Evolutionary conservation across 2,888 invertebrate species (phyloP), one percentile per base, ranked within the genome.

Genomic region (Ditula angustiorana): DNA sequence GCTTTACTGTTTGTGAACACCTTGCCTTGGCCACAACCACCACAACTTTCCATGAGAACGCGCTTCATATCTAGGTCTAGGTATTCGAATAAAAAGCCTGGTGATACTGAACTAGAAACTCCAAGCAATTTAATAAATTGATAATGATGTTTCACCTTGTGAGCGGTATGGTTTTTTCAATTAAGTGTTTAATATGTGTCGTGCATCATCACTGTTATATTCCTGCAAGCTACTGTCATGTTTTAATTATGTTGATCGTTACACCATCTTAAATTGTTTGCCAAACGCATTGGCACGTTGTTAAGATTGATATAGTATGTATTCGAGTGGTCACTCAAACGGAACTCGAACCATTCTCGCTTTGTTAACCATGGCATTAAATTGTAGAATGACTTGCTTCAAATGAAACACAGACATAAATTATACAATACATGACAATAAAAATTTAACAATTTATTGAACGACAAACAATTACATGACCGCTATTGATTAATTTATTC

Each of bases 271-370:
- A 35, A 66, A 49, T 26, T 37, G 57, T 53, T 58, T 66, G 66
- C 62, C 66, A 66, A 66, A 56, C 37, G 46, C 26, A 67, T 74
- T 75, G 72, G 69, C 71, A 72, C 69, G 67, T 67, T 65, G 68
- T 64, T 70, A 57, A 62, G 67, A 71, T 69, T 71, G 69, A 75
- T 73, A 28, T 66, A 68, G 68, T 67, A 62, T 57, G 68, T 67
- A 62, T 57, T 53, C 41, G 37, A 44, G 66, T 62, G 60, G 64
- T 61, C 68, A 67, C 53, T 68, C 63, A 50, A 44, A 55, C 57
- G 49, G 64, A 59, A 61, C 64, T 37, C 57, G 49, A 55, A 28
- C 28, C 19, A 57, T 46, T 44, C 47, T 21, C 46, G 35, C 26
- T 21, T 64, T 24, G 63, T 63, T 35, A 64, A 64, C 52, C 58